Evolutionary conservation across 2,797 vertebrate species (phyloP).

Genomic region (Merluccius polli): DNA sequence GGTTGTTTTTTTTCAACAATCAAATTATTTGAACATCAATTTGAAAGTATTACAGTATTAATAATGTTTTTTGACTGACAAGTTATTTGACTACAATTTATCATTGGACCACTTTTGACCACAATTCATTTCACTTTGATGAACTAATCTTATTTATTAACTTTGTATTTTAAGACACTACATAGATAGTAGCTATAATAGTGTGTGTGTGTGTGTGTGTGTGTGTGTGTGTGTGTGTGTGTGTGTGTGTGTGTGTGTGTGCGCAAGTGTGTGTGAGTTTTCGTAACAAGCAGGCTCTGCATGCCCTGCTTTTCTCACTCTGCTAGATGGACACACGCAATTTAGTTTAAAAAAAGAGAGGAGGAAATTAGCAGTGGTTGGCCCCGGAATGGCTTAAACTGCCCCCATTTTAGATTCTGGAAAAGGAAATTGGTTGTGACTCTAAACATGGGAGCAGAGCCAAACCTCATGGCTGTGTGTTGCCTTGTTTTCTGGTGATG

Average conservation of each 20-base stretch:
- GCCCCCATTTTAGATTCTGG: constrained; percentile 29
- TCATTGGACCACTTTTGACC: too few relatives aligned
- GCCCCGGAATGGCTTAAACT: constrained; percentile 36
- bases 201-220: constrained; percentile 3
- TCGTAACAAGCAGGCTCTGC: constrained; percentile 41
- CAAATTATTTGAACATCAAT: background rate
- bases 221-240: constrained; percentile 3
- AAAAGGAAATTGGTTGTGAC: constrained; percentile 46
- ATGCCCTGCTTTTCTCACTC: constrained; percentile 33
- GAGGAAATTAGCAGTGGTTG: constrained; percentile 38
- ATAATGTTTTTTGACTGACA: background rate
- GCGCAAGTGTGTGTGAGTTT: constrained; percentile 20
- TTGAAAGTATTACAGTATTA: background rate
- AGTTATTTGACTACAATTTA: background rate
- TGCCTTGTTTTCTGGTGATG: background rate
- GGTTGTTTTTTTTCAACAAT: background rate
- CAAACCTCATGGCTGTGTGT: constrained; percentile 14
- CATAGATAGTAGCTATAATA: constrained; percentile 9
- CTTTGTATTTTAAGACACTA: background rate
- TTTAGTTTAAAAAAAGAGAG: constrained; percentile 41
- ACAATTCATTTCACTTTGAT: background rate
- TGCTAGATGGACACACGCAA: constrained; percentile 33
- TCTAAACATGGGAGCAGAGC: constrained; percentile 50
- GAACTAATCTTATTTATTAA: background rate
- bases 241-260: constrained; percentile 3